Evolutionary conservation across 2,113 vertebrate genomes (phyloP).

Genomic region (human): GRCh38 chrY:22502501-22503000

Average conservation of each 20-base stretch:
- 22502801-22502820: not conserved
- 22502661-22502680: not conserved
- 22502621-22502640: not conserved
- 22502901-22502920: not conserved
- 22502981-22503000: not conserved
- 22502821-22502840: not conserved
- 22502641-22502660: not conserved
- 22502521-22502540: not conserved
- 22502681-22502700: not conserved
- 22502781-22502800: not conserved
- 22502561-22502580: not conserved
- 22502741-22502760: not conserved
- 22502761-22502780: accelerated
- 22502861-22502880: not conserved
- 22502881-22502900: not conserved
- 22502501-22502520: not conserved
- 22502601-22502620: not conserved
- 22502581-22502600: too few species aligned
- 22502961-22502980: not conserved
- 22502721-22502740: too few species aligned
- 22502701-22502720: accelerated
- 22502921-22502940: not conserved
- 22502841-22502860: not conserved
- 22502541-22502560: not conserved
- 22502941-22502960: not conserved